Conservation (phyloP, 2,797 vertebrate genomes). For the Leucoraja ocellata region DNA sequence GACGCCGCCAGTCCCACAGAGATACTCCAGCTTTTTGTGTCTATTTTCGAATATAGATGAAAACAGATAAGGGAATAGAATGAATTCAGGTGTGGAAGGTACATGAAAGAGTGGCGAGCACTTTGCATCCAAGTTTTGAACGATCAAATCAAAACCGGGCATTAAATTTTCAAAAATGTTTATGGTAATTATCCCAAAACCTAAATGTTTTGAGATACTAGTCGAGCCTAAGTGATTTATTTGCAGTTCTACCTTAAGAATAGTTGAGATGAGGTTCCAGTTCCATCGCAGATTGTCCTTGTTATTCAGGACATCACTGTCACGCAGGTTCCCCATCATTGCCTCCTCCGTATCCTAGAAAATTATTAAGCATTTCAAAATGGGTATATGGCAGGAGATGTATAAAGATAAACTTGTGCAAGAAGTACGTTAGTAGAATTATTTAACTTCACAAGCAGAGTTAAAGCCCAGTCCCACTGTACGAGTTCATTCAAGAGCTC, state of each 20-base stretch:
- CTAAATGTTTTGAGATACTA: neutral
- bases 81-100: no score
- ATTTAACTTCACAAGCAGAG: no score
- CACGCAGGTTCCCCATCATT: constrained; percentile 82
- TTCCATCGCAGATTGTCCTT: constrained; percentile 97
- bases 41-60: no score
- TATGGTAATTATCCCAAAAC: neutral
- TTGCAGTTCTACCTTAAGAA: constrained; percentile 75
- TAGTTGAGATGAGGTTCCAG: constrained; percentile 92
- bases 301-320: constrained; percentile 93
- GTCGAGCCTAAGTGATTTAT: neutral
- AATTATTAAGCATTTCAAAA: constrained; percentile 34
- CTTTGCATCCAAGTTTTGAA: neutral
- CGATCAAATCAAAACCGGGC: neutral
- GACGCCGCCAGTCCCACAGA: no score
- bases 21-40: no score
- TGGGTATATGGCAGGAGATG: neutral
- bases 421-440: neutral
- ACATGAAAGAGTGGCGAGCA: neutral
- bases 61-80: no score
- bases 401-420: neutral
- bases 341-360: constrained; percentile 91
- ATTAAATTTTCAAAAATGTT: neutral
- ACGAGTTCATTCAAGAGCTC: no score
- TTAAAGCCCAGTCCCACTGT: no score